A percentile compares a stretch with the other conserved stretches of the same genome.
Conservation (phyloP, 2,888 invertebrate genomes). For the Seira sanloemensis region DNA sequence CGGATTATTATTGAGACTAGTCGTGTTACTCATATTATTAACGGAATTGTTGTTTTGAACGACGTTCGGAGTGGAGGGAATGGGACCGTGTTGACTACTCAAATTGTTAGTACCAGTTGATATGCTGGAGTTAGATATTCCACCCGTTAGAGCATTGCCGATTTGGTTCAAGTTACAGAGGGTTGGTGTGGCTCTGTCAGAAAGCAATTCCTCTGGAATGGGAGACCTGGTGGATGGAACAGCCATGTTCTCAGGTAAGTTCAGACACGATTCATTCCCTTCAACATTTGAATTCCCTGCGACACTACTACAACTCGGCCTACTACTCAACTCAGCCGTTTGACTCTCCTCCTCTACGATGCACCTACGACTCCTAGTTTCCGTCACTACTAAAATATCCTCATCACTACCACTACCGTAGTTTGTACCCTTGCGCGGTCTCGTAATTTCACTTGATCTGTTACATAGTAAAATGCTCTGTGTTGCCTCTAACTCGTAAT, state of each 20-base stretch:
- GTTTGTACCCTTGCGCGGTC: background rate
- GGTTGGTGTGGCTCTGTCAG: slow-evolving; percentile 53
- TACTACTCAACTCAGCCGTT: too few relatives aligned
- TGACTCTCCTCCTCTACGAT: background rate
- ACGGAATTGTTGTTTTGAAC: slow-evolving; percentile 35
- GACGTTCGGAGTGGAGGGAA: slow-evolving; percentile 22
- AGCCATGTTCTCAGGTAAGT: slow-evolving; percentile 46
- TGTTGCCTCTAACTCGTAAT: background rate
- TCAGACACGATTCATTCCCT: background rate
- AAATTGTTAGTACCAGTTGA: slow-evolving; percentile 51
- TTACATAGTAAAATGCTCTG: background rate
- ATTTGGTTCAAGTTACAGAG: slow-evolving; percentile 28
- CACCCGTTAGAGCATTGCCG: slow-evolving; percentile 39
- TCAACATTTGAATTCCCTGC: background rate
- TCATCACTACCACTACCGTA: slow-evolving; percentile 11
- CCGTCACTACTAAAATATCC: slow-evolving; percentile 40
- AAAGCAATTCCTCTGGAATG: slow-evolving; percentile 70
- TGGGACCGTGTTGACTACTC: slow-evolving; percentile 30
- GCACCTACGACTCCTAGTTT: background rate
- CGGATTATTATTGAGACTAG: slow-evolving; percentile 24
- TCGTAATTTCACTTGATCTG: background rate
- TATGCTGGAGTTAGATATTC: slow-evolving; percentile 44
- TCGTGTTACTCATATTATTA: slow-evolving; percentile 28
- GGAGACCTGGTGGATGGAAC: slow-evolving; percentile 69
- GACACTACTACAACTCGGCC: background rate